Evolutionary conservation across 2,797 vertebrate species (phyloP).

Genomic region (Clarias laeviceps): DNA sequence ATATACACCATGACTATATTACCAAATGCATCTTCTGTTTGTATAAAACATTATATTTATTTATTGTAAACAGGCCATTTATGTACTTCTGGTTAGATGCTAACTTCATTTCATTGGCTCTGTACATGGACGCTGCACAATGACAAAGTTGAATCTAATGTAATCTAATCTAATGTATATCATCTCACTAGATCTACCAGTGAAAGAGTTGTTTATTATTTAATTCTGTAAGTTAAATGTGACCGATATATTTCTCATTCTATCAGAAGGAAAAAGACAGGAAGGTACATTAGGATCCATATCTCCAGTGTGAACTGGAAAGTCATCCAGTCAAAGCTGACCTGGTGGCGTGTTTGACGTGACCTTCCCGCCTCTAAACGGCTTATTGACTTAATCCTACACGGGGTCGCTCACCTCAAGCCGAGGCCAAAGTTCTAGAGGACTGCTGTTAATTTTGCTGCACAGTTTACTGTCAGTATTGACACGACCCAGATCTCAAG

Average conservation of each 20-base stretch:
- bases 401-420: conserved; percentile 63
- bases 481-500: background rate
- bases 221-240: background rate
- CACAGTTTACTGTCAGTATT: background rate
- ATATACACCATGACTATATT: too few species aligned
- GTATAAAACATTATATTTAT: too few species aligned
- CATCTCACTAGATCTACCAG: too few species aligned
- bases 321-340: conserved; percentile 65
- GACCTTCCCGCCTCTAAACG: conserved; percentile 62
- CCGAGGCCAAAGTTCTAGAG: conserved; percentile 46
- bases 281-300: conserved; percentile 28
- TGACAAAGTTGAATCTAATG: too few species aligned
- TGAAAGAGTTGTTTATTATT: too few species aligned
- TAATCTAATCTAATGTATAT: too few species aligned
- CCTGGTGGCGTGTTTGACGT: conserved; percentile 33
- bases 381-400: conserved; percentile 72
- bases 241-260: background rate
- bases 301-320: conserved; percentile 52
- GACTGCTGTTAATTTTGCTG: background rate
- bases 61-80: too few species aligned
- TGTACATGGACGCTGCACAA: too few species aligned
- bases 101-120: too few species aligned
- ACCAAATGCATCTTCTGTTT: too few species aligned
- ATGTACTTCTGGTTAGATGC: too few species aligned
- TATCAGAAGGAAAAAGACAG: background rate